Percentiles rank a stretch among this genome's conserved stretches.
These are phyloP conservation scores for Dolichomitus sp. DNA, from an alignment of 2,888 invertebrate genomes.

Conservation along the genomic window DNA sequence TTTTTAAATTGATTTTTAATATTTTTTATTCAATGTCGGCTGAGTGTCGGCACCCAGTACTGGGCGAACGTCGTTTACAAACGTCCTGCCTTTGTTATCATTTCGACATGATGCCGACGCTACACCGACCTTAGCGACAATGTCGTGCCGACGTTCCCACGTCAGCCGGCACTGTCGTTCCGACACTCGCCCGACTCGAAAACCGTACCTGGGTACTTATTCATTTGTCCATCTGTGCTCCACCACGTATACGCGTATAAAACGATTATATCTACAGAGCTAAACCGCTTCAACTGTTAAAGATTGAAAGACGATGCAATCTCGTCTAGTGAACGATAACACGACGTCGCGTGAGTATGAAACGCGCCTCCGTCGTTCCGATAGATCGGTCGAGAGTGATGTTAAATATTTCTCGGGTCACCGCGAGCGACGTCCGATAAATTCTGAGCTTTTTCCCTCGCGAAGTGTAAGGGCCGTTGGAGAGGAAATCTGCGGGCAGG, in stretches of 20 bases:
- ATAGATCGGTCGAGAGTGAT: conserved; percentile 19
- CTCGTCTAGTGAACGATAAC: conserved; percentile 7
- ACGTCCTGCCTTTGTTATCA: no score
- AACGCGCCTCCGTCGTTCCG: conserved; percentile 16
- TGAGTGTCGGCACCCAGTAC: no score
- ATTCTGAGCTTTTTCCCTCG: conserved; percentile 59
- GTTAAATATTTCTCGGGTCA: conserved; percentile 61
- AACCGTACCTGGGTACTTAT: no score
- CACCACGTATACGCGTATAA: background rate
- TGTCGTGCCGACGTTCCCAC: no score
- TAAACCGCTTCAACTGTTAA: background rate
- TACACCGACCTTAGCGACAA: no score
- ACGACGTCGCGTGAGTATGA: conserved; percentile 7
- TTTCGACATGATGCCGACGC: no score
- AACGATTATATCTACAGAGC: conserved; percentile 8
- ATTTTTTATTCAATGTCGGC: no score
- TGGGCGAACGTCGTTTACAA: no score
- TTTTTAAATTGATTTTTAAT: no score
- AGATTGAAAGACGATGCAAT: conserved; percentile 18
- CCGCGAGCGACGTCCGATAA: conserved; percentile 58
- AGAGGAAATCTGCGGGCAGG: background rate
- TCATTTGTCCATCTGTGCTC: background rate
- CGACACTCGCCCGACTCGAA: no score
- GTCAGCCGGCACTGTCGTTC: no score
- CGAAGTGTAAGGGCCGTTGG: conserved; percentile 29